phyloP scores from a whole-genome alignment of 2,113 vertebrate species.

The Tapirus terrestris region DNA sequence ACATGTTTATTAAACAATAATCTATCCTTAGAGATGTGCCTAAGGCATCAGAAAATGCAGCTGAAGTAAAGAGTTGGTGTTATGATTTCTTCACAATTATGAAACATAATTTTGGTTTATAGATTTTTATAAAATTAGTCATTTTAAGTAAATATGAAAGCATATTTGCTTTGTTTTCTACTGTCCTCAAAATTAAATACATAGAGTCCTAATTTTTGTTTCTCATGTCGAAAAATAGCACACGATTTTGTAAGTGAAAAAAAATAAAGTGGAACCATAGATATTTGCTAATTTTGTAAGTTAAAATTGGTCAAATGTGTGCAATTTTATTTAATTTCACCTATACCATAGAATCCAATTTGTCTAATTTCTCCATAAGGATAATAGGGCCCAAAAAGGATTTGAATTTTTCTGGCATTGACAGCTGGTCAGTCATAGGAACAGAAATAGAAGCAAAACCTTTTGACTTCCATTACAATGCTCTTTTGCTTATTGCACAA shows the following conservation, averaged over 20 bases:
- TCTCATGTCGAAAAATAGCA: background rate
- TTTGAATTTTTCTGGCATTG: background rate
- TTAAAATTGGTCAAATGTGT: background rate
- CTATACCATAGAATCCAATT: background rate
- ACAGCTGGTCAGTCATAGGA: background rate
- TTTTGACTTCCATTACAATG: background rate
- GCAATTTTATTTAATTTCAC: background rate
- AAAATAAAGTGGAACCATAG: background rate
- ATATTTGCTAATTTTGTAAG: background rate
- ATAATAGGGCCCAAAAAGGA: background rate
- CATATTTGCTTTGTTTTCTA: background rate
- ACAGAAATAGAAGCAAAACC: background rate
- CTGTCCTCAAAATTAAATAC: background rate
- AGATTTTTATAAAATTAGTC: background rate
- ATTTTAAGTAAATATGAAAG: background rate
- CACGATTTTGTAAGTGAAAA: background rate
- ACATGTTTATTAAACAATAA: constrained; percentile 49
- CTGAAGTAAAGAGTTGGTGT: background rate
- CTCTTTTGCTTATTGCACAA: background rate
- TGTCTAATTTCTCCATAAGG: background rate
- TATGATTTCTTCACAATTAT: background rate
- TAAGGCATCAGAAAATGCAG: background rate
- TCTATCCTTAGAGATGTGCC: background rate
- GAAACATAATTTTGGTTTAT: background rate
- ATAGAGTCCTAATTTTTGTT: rapidly evolving